Base-by-base conservation (phyloP, 2,888 invertebrate genomes). In the Cantharis rufa region DNA sequence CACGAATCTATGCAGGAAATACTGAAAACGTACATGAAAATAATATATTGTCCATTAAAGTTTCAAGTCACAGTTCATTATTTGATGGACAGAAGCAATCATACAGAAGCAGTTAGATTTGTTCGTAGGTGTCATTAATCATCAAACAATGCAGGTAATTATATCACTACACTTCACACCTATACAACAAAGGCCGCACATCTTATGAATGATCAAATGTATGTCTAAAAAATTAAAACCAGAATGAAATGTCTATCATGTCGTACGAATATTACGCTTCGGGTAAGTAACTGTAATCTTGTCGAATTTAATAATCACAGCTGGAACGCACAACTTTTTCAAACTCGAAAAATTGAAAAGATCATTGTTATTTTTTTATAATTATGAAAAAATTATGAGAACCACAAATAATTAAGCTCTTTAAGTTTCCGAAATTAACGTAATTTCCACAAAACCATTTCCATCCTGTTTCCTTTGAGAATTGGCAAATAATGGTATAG, bases 111-210 rank as follows among this genome's bases (percentile, higher is more conserved):
- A 87, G 86, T 85, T 85, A 83, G 84, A 84, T 85, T 85, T 86
- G 84, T 83, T 84, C 80, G 85, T 86, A 84, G 84, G 82, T 82
- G 84, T 84, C 86, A 87, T 87, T 86, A 86, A 87, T 87, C 87
- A 86, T 86, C 86, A 85, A 85, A 87, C 87, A 87, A 87, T 87
- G 84, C 86, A 84, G 84, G 84, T 87, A 87, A 87, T 87, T 87
- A 87, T 86, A 85, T 85, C 84, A 85, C 64, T 66, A 66, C 85
- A 86, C 84, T 86, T 86, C 85, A 84, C 85, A 86, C 86, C 85
- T 85, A 80, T 76, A 78, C 66, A 73, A 75, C 73, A 76, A 78
- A 66, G 66, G 74, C 77, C 74, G 77, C 77, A 69, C 71, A 77
- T 72, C 71, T 68, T 62, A 72, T 70, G 74, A 77, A 75, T 75